Evolutionary conservation across 2,797 vertebrate genomes (phyloP).

Genomic region (Pelochelys cantorii): DNA sequence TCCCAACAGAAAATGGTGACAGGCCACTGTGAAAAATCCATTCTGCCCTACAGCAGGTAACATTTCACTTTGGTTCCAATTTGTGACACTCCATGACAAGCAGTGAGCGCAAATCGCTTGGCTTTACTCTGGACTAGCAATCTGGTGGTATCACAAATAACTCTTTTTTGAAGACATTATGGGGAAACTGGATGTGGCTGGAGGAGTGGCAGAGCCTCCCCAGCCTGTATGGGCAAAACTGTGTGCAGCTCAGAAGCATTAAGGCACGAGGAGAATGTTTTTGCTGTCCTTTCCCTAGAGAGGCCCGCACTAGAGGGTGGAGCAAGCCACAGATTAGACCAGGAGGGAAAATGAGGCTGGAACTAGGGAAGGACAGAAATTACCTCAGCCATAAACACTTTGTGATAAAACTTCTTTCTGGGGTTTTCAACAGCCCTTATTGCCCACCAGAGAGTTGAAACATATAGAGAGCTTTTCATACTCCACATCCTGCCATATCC

Average conservation of each 20-base stretch:
- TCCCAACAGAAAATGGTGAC: background rate
- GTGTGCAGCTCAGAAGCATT: background rate
- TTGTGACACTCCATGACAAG: background rate
- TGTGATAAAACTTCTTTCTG: background rate
- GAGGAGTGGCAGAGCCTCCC: accelerated
- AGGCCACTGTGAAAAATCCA: background rate
- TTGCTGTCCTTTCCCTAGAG: background rate
- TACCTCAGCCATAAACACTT: slow-evolving; percentile 43
- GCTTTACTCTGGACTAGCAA: accelerated
- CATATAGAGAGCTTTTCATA: slow-evolving; percentile 20
- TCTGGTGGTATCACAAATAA: accelerated
- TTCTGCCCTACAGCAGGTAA: background rate
- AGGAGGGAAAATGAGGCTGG: background rate
- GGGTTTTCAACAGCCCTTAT: slow-evolving; percentile 38
- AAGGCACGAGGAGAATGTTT: background rate
- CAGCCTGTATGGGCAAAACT: background rate
- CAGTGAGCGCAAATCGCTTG: accelerated
- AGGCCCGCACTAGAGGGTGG: background rate
- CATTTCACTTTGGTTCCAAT: background rate
- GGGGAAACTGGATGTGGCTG: accelerated
- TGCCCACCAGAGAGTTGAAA: slow-evolving; percentile 11
- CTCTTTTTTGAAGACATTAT: background rate
- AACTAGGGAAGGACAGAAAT: slow-evolving; percentile 25
- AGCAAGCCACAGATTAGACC: background rate
- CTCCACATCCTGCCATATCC: background rate